These are phyloP conservation scores for Cotesia chilonis DNA, from an alignment of 1,140 invertebrate species.

Conservation along the genomic window DNA sequence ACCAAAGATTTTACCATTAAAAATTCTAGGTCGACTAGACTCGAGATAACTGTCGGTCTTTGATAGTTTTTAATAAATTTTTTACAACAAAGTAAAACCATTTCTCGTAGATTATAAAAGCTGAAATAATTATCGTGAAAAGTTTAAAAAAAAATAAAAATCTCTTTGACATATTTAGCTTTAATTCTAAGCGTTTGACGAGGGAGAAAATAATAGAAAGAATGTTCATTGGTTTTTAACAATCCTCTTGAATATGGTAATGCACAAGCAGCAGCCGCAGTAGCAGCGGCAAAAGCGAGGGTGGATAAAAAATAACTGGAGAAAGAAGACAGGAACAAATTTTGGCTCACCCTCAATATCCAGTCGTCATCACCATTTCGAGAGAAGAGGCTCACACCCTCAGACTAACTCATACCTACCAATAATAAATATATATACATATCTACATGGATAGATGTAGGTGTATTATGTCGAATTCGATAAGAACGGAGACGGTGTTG, in stretches of 20 bases:
- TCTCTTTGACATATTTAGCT: not conserved
- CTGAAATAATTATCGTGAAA: not conserved
- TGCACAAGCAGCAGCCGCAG: slow-evolving; percentile 1
- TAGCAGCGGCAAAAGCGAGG: not conserved
- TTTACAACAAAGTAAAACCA: no score
- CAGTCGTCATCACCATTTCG: slow-evolving; percentile 19
- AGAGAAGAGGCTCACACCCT: not conserved
- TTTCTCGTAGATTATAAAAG: not conserved
- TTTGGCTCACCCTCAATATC: slow-evolving; percentile 7
- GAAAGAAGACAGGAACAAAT: slow-evolving; percentile 15
- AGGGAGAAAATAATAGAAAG: not conserved
- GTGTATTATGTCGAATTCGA: slow-evolving; percentile 39
- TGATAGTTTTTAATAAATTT: no score
- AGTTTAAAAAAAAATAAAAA: slow-evolving; percentile 3
- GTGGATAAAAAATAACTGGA: slow-evolving; percentile 12
- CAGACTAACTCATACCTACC: no score
- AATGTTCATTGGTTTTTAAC: slow-evolving; percentile 35
- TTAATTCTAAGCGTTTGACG: not conserved
- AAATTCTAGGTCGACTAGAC: no score
- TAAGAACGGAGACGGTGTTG: slow-evolving; percentile 34
- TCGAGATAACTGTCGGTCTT: no score
- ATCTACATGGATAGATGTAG: slow-evolving; percentile 16
- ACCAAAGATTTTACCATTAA: no score
- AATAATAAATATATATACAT: slow-evolving; percentile 4
- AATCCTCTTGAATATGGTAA: slow-evolving; percentile 32